Evolutionary conservation across 2,797 vertebrate genomes (phyloP), one percentile per base, ranked within the genome.

Genomic region (Hoplostethus atlanticus): DNA sequence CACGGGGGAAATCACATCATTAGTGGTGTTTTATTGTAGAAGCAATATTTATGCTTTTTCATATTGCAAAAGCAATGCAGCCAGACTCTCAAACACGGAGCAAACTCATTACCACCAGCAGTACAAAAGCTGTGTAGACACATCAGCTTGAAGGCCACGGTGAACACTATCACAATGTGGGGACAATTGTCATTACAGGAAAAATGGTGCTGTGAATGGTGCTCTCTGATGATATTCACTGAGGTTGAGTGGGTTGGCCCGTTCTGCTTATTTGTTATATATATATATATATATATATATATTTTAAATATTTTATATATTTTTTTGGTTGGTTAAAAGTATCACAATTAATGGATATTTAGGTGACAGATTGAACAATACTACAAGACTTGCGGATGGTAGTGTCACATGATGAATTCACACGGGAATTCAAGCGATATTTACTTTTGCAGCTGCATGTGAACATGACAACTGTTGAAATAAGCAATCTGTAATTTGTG

Each of bases 221-320:
- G 65, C 71, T 56, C 67, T 67, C 68, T 71, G 64, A 71, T 30
- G 30, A 79, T 65, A 62, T 51, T 71, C 50, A 3, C 63, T 38
- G 70, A 77, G 71, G 71, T 69, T 79, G 84, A 86, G 85, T 90
- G 88, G 85, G 88, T 72, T 62, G 48, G n/a, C 21, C 25, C 68
- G 71, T 80, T 82, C 83, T 87, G 83, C 64, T 64, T 51, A 70
- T 73, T 72, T 72, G 17, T 63, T 69, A 42, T 21, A 21, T 21
- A 21, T 21, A 1, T 21, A 1, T 21, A n/a, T n/a, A n/a, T n/a
- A n/a, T n/a, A n/a, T n/a, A n/a, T n/a, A n/a, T n/a, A n/a, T n/a
- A n/a, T n/a, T n/a, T n/a, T n/a, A n/a, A n/a, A n/a, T n/a, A n/a
- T n/a, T 50, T 67, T 21, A 1, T 21, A 21, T 28, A 28, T 71